Evolutionary conservation across 1,140 invertebrate species (phyloP).

Genomic region (Rhyzopertha dominica): DNA sequence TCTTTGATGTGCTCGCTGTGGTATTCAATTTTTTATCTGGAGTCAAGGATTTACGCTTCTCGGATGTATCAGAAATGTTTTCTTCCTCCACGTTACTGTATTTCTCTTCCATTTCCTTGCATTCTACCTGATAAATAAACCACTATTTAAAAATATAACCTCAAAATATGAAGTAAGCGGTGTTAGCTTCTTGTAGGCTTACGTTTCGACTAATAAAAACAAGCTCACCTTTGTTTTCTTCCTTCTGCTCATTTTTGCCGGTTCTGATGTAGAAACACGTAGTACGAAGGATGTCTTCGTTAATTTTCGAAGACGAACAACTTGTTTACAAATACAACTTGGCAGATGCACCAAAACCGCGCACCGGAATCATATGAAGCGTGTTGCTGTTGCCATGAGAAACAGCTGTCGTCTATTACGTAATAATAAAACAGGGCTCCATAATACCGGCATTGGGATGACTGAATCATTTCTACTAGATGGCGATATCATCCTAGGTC

Average conservation of each 20-base stretch:
- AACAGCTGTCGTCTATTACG: too few relatives aligned
- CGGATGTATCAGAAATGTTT: conserved; percentile 57
- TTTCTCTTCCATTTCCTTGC: conserved; percentile 64
- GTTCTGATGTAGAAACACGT: too few relatives aligned
- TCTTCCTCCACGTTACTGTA: conserved; percentile 58
- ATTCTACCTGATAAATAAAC: conserved; percentile 55
- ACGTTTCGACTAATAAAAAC: not conserved
- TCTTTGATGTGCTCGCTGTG: conserved; percentile 42
- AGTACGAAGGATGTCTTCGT: too few relatives aligned
- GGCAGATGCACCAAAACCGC: too few relatives aligned
- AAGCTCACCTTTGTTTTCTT: conserved; percentile 58
- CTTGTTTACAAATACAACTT: too few relatives aligned
- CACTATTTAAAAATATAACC: conserved; percentile 38
- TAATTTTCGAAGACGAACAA: too few relatives aligned
- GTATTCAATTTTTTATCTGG: conserved; percentile 43
- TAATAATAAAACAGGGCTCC: too few relatives aligned
- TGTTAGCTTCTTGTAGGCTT: conserved; percentile 8
- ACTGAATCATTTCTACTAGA: too few relatives aligned
- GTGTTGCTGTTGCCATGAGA: too few relatives aligned
- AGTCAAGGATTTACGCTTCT: conserved; percentile 54
- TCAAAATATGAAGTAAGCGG: conserved; percentile 8
- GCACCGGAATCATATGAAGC: too few relatives aligned
- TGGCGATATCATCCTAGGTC: too few relatives aligned
- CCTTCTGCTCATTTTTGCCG: conserved; percentile 57
- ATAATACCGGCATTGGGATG: too few relatives aligned